Evolutionary conservation across 2,113 vertebrate species (phyloP).

Genomic region (Otolemur garnettii): DNA sequence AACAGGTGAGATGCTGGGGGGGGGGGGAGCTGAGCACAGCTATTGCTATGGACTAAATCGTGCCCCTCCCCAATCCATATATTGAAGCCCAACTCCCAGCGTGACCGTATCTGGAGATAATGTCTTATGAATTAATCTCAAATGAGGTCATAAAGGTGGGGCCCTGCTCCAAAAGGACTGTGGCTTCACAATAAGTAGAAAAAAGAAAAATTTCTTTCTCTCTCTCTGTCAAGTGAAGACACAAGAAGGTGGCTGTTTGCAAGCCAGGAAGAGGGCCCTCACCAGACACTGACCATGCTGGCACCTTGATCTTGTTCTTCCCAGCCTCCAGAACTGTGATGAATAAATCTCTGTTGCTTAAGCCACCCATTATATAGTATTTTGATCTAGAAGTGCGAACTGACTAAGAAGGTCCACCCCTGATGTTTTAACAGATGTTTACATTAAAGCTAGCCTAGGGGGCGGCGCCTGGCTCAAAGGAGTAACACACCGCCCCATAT

Average conservation of each 20-base stretch:
- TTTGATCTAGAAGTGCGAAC: background rate
- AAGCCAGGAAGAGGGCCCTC: background rate
- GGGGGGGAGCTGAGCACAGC: background rate
- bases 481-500: too few relatives aligned
- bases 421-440: slow-evolving; percentile 49
- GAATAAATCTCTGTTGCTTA: background rate
- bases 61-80: background rate
- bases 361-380: background rate
- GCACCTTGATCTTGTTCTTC: slow-evolving; percentile 12
- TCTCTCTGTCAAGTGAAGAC: background rate
- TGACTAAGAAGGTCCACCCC: background rate
- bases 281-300: background rate
- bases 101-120: slow-evolving; percentile 33
- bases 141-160: slow-evolving; percentile 51
- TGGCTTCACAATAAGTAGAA: slow-evolving; percentile 41
- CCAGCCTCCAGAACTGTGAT: background rate
- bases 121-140: slow-evolving; percentile 37
- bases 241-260: background rate
- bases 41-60: background rate
- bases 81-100: background rate
- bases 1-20: slow-evolving; percentile 5
- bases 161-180: slow-evolving; percentile 15
- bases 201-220: background rate
- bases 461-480: too few relatives aligned
- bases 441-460: background rate